Conservation (phyloP, 1,140 invertebrate species). For the Bombus polaris region DNA sequence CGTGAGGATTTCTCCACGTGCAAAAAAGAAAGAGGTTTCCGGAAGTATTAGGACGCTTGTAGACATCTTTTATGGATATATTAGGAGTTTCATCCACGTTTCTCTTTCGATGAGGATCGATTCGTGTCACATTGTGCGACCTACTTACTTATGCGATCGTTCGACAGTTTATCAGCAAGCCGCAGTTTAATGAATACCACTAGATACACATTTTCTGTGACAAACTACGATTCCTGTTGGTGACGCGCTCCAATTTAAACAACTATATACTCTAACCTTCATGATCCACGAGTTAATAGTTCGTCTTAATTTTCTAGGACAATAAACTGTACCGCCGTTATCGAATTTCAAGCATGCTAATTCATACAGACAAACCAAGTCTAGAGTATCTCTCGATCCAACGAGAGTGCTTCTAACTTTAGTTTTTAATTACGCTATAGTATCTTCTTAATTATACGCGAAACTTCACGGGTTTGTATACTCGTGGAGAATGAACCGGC, state of each 20-base stretch:
- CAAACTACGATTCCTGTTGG: background rate
- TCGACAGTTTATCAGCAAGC: no score
- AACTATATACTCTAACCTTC: background rate
- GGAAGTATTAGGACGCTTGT: background rate
- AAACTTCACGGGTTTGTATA: background rate
- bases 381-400: no score
- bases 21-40: background rate
- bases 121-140: background rate
- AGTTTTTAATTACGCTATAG: background rate
- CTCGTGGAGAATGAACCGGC: no score
- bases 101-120: background rate
- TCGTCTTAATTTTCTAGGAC: background rate
- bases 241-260: background rate
- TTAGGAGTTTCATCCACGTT: background rate
- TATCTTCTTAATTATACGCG: background rate
- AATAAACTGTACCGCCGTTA: background rate
- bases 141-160: background rate
- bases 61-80: background rate
- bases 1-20: no score
- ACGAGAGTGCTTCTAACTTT: background rate
- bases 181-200: no score
- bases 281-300: background rate
- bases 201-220: background rate
- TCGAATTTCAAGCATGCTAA: background rate
- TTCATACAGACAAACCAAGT: no score